These are phyloP conservation scores for Pangasius krempfi DNA, from an alignment of 2,797 vertebrate genomes.

Conservation along the genomic window DNA sequence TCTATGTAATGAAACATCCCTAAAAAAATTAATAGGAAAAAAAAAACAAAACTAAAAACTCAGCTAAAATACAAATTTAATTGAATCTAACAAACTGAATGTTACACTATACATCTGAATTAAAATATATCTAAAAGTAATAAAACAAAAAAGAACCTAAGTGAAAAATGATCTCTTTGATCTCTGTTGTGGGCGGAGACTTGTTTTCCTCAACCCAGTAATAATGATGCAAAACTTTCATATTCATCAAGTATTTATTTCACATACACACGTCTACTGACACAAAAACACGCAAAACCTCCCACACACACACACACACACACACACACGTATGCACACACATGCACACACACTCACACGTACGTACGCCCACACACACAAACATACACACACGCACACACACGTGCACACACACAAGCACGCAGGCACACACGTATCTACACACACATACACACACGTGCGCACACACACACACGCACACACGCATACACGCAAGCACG, in stretches of 20 bases:
- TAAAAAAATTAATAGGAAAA: too few relatives aligned
- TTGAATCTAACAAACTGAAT: not conserved
- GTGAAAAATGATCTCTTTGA: not conserved
- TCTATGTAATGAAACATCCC: too few relatives aligned
- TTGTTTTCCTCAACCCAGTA: not conserved
- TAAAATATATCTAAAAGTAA: not conserved
- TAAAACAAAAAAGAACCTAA: not conserved
- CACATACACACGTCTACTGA: not conserved
- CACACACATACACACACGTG: not conserved
- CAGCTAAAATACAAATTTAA: not conserved
- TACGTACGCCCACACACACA: not conserved
- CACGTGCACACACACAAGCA: too few relatives aligned
- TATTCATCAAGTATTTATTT: not conserved
- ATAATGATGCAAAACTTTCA: not conserved
- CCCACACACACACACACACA: not conserved
- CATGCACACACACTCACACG: not conserved
- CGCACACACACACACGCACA: not conserved
- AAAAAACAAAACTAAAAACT: too few relatives aligned
- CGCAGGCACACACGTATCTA: too few relatives aligned
- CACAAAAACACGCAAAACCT: not conserved
- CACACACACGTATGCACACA: not conserved
- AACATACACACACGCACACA: not conserved
- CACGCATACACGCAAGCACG: too few relatives aligned
- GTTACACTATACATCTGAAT: not conserved
- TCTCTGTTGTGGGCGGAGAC: not conserved